phyloP scores from a whole-genome alignment of 2,888 invertebrate species.

The Alsophila aescularia region DNA sequence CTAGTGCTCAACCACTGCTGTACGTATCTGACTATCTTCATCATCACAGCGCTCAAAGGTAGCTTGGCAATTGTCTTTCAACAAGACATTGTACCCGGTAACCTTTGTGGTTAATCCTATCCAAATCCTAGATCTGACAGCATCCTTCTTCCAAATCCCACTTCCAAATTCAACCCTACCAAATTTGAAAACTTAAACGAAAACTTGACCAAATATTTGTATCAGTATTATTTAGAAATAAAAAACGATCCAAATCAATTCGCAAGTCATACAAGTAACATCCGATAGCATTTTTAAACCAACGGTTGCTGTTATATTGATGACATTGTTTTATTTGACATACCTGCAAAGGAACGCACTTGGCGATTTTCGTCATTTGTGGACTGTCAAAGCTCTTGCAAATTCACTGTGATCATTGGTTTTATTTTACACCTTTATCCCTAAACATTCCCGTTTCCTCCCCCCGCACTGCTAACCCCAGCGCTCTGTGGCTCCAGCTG shows the following conservation, averaged over 20 bases:
- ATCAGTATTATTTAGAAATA: background rate
- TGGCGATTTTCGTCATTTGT: too few species aligned
- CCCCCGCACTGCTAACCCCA: conserved; percentile 37
- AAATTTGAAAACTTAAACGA: background rate
- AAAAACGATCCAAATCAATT: background rate
- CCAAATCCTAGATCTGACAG: conserved; percentile 5
- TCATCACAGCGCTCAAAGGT: conserved; percentile 53
- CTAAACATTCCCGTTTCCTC: background rate
- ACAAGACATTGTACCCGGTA: conserved; percentile 80
- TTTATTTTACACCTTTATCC: background rate
- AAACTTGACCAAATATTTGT: background rate
- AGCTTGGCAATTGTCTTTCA: conserved; percentile 82
- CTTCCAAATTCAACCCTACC: background rate
- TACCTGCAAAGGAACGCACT: too few species aligned
- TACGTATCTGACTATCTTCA: conserved; percentile 66
- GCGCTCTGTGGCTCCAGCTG: conserved; percentile 58
- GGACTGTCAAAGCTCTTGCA: too few species aligned
- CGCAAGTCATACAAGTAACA: background rate
- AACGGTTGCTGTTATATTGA: too few species aligned
- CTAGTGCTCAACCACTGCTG: conserved; percentile 77
- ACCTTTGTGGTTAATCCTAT: conserved; percentile 49
- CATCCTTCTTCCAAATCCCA: conserved; percentile 8
- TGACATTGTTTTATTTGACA: too few species aligned
- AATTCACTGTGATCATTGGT: too few species aligned
- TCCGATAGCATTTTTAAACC: background rate